A percentile compares a stretch with the other conserved stretches of the same genome.
Evolutionary conservation across 2,888 invertebrate species (phyloP).

Genomic region (Lysandra coridon): DNA sequence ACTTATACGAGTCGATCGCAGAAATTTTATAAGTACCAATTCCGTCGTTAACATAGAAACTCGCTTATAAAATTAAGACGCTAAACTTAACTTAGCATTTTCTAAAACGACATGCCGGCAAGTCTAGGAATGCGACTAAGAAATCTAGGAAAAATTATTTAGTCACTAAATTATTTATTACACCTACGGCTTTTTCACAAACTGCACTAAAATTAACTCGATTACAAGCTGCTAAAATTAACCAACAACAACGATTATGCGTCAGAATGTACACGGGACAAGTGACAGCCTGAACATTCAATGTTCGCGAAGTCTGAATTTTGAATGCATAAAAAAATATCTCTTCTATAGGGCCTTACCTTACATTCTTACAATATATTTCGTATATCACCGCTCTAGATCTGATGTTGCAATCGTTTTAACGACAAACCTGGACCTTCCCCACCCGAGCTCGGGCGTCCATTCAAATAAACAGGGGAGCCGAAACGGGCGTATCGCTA

Average conservation of each 20-base stretch:
- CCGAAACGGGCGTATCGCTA: slow-evolving; percentile 34
- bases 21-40: slow-evolving; percentile 31
- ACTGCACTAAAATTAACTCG: slow-evolving; percentile 63
- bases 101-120: slow-evolving; percentile 8
- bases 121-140: slow-evolving; percentile 31
- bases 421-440: slow-evolving; percentile 44
- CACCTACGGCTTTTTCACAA: slow-evolving; percentile 58
- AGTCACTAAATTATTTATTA: slow-evolving; percentile 73
- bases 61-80: slow-evolving; percentile 21
- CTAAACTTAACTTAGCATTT: slow-evolving; percentile 25
- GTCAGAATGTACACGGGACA: slow-evolving; percentile 58
- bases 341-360: slow-evolving; percentile 78
- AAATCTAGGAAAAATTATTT: slow-evolving; percentile 54
- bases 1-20: slow-evolving; percentile 23
- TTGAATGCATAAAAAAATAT: slow-evolving; percentile 80
- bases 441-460: slow-evolving; percentile 44
- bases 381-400: slow-evolving; percentile 78
- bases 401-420: slow-evolving; percentile 66
- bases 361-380: slow-evolving; percentile 73
- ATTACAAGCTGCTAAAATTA: slow-evolving; percentile 75
- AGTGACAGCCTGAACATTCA: slow-evolving; percentile 56
- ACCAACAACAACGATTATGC: slow-evolving; percentile 76
- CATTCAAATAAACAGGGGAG: slow-evolving; percentile 72
- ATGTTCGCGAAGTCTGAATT: slow-evolving; percentile 66
- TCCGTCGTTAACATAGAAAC: slow-evolving; percentile 28